Percentiles rank a stretch among this genome's conserved stretches.
These are phyloP conservation scores for Sceloporus tristichus DNA, from an alignment of 2,113 vertebrate genomes.

Conservation along the genomic window DNA sequence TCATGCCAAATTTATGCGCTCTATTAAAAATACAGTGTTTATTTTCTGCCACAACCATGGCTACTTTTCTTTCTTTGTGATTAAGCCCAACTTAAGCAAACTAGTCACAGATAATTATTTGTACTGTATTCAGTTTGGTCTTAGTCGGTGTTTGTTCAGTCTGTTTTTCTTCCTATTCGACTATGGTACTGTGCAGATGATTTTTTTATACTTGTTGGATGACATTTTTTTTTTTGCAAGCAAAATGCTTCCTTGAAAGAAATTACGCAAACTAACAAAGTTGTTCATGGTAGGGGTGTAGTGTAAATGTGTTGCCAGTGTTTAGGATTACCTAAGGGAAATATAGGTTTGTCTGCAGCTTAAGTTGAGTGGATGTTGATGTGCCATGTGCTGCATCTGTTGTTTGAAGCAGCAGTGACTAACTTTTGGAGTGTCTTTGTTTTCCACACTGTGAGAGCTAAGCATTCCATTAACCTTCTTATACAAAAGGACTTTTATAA, in stretches of 20 bases:
- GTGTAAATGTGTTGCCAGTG: conserved; percentile 46
- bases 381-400: conserved; percentile 76
- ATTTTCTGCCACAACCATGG: conserved; percentile 77
- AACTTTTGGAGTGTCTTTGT: conserved; percentile 73
- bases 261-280: conserved; percentile 52
- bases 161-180: conserved; percentile 58
- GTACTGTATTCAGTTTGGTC: conserved; percentile 21
- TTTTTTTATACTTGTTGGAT: conserved; percentile 50
- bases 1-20: conserved; percentile 72
- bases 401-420: conserved; percentile 72
- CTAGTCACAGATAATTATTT: conserved; percentile 6
- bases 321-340: conserved; percentile 55
- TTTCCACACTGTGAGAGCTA: conserved; percentile 74
- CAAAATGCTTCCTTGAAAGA: conserved; percentile 59
- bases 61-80: conserved; percentile 64
- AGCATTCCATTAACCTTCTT: conserved; percentile 82
- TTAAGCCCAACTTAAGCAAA: conserved; percentile 37
- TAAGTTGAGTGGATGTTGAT: conserved; percentile 62
- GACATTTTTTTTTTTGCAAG: conserved; percentile 40
- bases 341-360: conserved; percentile 53
- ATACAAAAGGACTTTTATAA: conserved; percentile 81
- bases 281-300: conserved; percentile 48
- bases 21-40: conserved; percentile 65
- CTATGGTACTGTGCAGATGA: conserved; percentile 57
- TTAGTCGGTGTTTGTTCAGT: conserved; percentile 45